Percentiles rank a stretch among this genome's conserved stretches.
These are phyloP conservation scores for Apodemia mormo DNA, from an alignment of 2,888 invertebrate genomes.

Conservation along the genomic window DNA sequence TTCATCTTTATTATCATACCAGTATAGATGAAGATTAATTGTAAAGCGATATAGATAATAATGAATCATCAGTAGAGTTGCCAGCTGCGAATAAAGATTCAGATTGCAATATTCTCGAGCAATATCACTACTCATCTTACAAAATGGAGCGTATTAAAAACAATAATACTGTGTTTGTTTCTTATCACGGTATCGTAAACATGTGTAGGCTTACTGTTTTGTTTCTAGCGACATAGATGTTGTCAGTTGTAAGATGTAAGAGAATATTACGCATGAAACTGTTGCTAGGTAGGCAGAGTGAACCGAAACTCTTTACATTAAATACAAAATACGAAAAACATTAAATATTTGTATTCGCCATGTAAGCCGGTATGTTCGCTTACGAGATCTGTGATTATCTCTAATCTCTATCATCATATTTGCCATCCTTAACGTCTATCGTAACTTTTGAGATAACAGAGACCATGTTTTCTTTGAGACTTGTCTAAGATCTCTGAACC, in stretches of 20 bases:
- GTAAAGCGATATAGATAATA: constrained; percentile 48
- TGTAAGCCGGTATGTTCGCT: not conserved
- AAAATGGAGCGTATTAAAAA: constrained; percentile 51
- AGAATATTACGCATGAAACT: not conserved
- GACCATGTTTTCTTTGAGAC: too few species aligned
- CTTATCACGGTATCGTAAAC: constrained; percentile 28
- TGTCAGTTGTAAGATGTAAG: not conserved
- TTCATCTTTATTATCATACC: constrained; percentile 49
- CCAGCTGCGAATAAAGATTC: constrained; percentile 68
- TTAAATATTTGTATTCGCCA: not conserved
- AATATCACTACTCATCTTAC: constrained; percentile 60
- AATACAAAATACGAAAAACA: too few species aligned
- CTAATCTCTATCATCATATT: not conserved
- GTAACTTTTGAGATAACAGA: not conserved
- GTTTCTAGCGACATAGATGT: not conserved
- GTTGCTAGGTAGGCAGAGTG: not conserved
- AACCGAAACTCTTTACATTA: not conserved
- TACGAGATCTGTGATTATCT: not conserved
- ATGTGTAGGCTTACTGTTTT: constrained; percentile 1
- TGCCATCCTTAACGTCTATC: not conserved
- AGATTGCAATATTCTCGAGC: constrained; percentile 60
- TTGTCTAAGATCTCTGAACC: too few species aligned
- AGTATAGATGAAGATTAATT: constrained; percentile 40
- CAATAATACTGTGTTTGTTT: constrained; percentile 32
- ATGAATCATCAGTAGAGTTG: constrained; percentile 64